These are phyloP conservation scores for Piprites chloris DNA, from an alignment of 2,113 vertebrate species.

Conservation along the genomic window DNA sequence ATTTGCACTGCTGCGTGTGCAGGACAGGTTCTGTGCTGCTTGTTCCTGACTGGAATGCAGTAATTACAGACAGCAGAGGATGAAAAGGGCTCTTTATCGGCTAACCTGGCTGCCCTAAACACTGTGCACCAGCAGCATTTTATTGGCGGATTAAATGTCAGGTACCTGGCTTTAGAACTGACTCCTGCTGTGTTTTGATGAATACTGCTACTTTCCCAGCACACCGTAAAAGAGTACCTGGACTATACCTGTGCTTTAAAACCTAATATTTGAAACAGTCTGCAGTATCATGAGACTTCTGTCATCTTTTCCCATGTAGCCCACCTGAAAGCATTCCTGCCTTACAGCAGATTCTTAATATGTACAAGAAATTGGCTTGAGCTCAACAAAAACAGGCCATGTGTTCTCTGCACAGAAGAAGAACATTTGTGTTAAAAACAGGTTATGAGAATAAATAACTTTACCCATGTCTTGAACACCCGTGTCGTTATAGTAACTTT, in stretches of 20 bases:
- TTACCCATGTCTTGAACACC: neutral
- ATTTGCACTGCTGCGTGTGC: neutral
- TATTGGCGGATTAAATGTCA: slow-evolving; percentile 12
- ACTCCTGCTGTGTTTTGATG: slow-evolving; percentile 32
- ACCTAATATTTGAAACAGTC: neutral
- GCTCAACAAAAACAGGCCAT: neutral
- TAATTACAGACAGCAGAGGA: slow-evolving; percentile 29
- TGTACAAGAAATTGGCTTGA: neutral
- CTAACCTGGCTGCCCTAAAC: slow-evolving; percentile 32
- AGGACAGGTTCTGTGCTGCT: neutral
- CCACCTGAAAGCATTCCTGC: neutral
- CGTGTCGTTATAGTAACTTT: neutral
- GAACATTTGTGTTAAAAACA: neutral
- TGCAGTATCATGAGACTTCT: neutral
- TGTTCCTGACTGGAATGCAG: neutral
- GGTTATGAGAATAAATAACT: neutral
- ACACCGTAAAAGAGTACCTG: neutral
- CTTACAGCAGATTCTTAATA: neutral
- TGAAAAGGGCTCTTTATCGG: neutral
- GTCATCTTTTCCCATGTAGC: neutral
- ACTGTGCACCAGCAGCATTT: neutral
- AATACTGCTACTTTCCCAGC: slow-evolving; percentile 9
- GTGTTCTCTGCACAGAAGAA: neutral
- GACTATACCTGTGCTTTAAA: neutral
- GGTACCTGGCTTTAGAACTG: neutral